Conservation (phyloP, 1,140 invertebrate genomes). For the Caenorhabditis tropicalis region DNA sequence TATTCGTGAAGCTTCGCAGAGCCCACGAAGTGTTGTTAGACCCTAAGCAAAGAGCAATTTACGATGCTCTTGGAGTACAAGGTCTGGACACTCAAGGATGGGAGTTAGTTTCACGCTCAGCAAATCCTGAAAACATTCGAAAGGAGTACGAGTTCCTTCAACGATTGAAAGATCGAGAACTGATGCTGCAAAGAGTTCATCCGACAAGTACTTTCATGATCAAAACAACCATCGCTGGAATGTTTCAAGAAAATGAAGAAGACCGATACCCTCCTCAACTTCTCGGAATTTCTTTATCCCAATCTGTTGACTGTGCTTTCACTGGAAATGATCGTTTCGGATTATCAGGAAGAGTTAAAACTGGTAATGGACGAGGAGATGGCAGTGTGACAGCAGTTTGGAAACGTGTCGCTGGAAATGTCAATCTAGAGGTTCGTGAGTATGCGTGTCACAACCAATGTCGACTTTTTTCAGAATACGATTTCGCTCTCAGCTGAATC, state of each 20-base stretch:
- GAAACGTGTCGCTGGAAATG: constrained; percentile 55
- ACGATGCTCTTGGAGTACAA: constrained; percentile 66
- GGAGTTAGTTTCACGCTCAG: constrained; percentile 64
- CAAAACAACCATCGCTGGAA: constrained; percentile 22
- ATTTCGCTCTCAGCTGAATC: constrained; percentile 51
- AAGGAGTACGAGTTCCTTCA: constrained; percentile 70
- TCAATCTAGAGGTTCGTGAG: constrained; percentile 60
- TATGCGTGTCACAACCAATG: background rate
- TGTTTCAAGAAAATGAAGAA: constrained; percentile 11
- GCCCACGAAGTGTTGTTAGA: constrained; percentile 67
- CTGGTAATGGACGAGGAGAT: constrained; percentile 65
- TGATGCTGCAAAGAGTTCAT: constrained; percentile 69
- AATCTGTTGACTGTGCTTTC: constrained; percentile 64
- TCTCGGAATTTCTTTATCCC: constrained; percentile 61
- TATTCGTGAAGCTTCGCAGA: constrained; percentile 65
- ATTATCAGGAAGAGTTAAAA: constrained; percentile 59
- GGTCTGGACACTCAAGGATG: constrained; percentile 66
- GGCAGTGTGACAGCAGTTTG: constrained; percentile 58
- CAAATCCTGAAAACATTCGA: constrained; percentile 59
- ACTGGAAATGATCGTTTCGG: constrained; percentile 63
- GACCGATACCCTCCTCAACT: constrained; percentile 60
- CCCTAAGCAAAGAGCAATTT: constrained; percentile 67
- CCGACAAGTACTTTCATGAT: constrained; percentile 60
- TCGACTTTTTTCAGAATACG: constrained; percentile 55
- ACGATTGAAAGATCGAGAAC: constrained; percentile 64